Evolutionary conservation across 2,113 vertebrate genomes (phyloP).

Genomic region (Sturnus vulgaris): DNA sequence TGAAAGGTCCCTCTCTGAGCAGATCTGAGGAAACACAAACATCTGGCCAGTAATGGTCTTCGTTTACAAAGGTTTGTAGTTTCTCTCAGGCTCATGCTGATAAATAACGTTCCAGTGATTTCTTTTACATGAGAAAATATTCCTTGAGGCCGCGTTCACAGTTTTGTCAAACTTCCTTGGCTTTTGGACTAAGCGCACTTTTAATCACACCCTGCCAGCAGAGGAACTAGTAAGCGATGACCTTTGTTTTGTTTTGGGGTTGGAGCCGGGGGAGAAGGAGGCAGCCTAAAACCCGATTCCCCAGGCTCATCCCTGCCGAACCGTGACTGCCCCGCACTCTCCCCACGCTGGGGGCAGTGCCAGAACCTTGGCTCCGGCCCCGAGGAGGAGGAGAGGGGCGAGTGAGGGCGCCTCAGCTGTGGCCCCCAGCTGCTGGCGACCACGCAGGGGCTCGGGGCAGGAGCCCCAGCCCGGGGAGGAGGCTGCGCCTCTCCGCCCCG

Average conservation of each 20-base stretch:
- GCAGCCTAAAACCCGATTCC: background rate
- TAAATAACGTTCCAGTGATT: background rate
- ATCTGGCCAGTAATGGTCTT: background rate
- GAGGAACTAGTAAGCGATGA: background rate
- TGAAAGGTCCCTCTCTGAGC: background rate
- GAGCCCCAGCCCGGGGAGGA: background rate
- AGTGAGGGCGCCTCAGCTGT: accelerated
- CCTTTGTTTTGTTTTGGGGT: background rate
- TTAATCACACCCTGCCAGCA: background rate
- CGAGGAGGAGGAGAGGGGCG: accelerated
- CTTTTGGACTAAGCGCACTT: background rate
- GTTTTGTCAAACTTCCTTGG: background rate
- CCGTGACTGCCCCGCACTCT: accelerated
- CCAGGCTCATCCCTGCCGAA: accelerated
- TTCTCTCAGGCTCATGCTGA: background rate
- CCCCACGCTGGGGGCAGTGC: accelerated
- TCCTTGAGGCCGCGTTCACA: background rate
- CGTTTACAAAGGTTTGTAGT: background rate
- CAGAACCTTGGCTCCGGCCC: accelerated
- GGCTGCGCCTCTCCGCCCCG: accelerated
- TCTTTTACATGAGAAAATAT: background rate
- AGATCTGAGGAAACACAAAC: background rate
- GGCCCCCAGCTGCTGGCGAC: background rate
- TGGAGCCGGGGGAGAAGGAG: background rate
- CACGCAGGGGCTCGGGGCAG: background rate